phyloP scores from a whole-genome alignment of 2,888 invertebrate genomes.

The Oegoconia quadripuncta region DNA sequence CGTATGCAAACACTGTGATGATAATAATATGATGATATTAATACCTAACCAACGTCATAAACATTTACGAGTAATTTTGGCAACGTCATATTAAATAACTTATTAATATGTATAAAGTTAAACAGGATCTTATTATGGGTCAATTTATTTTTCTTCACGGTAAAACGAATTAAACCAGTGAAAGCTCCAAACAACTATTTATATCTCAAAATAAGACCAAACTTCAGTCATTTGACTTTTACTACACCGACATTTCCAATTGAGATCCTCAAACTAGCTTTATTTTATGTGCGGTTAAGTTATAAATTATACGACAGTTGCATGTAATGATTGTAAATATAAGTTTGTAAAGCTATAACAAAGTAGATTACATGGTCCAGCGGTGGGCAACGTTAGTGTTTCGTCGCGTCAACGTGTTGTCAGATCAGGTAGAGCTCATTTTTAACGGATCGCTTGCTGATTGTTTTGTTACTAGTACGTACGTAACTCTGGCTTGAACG shows the following conservation, averaged over 20 bases:
- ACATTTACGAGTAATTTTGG: too few species aligned
- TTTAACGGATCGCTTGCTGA: too few species aligned
- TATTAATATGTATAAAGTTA: too few species aligned
- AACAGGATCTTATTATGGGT: too few species aligned
- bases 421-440: not conserved
- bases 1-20: too few species aligned
- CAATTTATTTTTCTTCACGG: too few species aligned
- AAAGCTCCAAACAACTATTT: not conserved
- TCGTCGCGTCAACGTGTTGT: constrained; percentile 2
- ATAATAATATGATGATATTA: too few species aligned
- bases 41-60: too few species aligned
- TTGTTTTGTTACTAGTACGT: too few species aligned
- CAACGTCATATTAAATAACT: too few species aligned
- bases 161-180: not conserved
- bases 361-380: constrained; percentile 8
- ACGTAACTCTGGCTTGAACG: too few species aligned
- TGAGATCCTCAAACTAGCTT: not conserved
- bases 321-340: not conserved
- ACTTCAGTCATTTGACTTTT: constrained; percentile 1
- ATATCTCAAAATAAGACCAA: constrained; percentile 3
- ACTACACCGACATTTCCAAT: not conserved
- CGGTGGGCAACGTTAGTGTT: not conserved
- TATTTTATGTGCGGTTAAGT: not conserved
- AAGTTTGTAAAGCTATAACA: constrained; percentile 3
- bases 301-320: not conserved